A percentile compares a stretch with the other conserved stretches of the same genome.
Evolutionary conservation across 2,888 invertebrate species (phyloP).

Genomic region (Tanypteryx hageni): DNA sequence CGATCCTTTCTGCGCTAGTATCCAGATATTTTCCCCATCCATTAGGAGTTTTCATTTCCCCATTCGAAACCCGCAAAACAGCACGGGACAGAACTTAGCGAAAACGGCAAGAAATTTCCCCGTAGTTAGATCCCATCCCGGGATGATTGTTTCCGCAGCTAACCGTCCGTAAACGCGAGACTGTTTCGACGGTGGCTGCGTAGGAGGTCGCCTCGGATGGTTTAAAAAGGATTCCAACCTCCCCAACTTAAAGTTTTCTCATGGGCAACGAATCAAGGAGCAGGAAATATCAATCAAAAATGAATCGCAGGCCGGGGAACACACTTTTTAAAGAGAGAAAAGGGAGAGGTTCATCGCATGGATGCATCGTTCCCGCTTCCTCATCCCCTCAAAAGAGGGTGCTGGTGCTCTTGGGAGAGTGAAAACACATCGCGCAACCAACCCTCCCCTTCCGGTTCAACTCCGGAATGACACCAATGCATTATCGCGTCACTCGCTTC

Average conservation of each 20-base stretch:
- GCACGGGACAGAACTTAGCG: too few relatives aligned
- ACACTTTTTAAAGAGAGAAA: background rate
- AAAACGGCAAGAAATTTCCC: background rate
- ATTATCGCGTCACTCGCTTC: background rate
- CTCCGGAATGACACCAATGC: background rate
- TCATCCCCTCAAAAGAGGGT: background rate
- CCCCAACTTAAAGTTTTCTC: background rate
- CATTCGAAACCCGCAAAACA: too few relatives aligned
- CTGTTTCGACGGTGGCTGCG: background rate
- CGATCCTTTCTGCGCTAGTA: too few relatives aligned
- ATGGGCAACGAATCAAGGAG: slow-evolving; percentile 55
- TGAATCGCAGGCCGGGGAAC: slow-evolving; percentile 30
- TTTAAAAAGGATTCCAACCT: slow-evolving; percentile 34
- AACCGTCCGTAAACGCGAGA: background rate
- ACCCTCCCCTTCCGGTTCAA: slow-evolving; percentile 39
- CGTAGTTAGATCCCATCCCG: slow-evolving; percentile 23
- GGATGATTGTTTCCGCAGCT: background rate
- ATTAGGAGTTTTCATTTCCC: too few relatives aligned
- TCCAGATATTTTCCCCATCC: too few relatives aligned
- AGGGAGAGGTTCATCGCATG: slow-evolving; percentile 1
- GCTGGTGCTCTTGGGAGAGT: background rate
- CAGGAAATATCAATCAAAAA: slow-evolving; percentile 60
- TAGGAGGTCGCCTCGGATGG: background rate
- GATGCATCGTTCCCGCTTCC: background rate
- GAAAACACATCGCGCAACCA: too few relatives aligned